Conservation (phyloP, 2,888 invertebrate genomes). For the Conistra vaccinii region DNA sequence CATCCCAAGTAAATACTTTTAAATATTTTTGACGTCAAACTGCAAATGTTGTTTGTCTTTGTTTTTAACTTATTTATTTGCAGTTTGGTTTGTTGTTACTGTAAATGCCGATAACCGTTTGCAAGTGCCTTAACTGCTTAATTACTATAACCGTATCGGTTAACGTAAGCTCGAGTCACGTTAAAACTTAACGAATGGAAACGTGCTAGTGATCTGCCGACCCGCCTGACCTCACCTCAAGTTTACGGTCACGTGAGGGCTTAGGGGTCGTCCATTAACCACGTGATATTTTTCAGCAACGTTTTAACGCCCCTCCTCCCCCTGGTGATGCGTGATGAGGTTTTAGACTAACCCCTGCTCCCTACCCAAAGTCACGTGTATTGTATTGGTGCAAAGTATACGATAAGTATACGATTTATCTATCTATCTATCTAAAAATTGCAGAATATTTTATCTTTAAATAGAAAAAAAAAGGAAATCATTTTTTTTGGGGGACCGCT, state of each 20-base stretch:
- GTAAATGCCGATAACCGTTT: neutral
- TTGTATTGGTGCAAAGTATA: too few relatives aligned
- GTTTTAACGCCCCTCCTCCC: too few relatives aligned
- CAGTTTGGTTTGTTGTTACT: constrained; percentile 31
- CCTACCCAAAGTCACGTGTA: too few relatives aligned
- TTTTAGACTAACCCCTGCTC: too few relatives aligned
- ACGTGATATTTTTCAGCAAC: too few relatives aligned
- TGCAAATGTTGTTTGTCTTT: constrained; percentile 37
- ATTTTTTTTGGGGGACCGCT: too few relatives aligned
- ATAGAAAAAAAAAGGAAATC: too few relatives aligned
- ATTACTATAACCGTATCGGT: constrained; percentile 47
- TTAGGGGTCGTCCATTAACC: too few relatives aligned
- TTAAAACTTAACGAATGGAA: constrained; percentile 57
- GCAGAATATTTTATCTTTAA: too few relatives aligned
- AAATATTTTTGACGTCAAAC: constrained; percentile 26
- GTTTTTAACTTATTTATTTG: constrained; percentile 29
- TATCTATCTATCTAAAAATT: too few relatives aligned
- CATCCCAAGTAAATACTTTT: constrained; percentile 31
- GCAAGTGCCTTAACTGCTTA: neutral
- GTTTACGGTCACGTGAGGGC: constrained; percentile 68
- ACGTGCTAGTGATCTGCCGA: constrained; percentile 61
- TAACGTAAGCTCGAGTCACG: constrained; percentile 62
- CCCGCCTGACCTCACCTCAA: constrained; percentile 58
- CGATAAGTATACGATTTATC: too few relatives aligned
- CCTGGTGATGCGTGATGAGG: too few relatives aligned